Evolutionary conservation across 2,888 invertebrate genomes (phyloP).

Genomic region (Drosophila trichaetosa): DNA sequence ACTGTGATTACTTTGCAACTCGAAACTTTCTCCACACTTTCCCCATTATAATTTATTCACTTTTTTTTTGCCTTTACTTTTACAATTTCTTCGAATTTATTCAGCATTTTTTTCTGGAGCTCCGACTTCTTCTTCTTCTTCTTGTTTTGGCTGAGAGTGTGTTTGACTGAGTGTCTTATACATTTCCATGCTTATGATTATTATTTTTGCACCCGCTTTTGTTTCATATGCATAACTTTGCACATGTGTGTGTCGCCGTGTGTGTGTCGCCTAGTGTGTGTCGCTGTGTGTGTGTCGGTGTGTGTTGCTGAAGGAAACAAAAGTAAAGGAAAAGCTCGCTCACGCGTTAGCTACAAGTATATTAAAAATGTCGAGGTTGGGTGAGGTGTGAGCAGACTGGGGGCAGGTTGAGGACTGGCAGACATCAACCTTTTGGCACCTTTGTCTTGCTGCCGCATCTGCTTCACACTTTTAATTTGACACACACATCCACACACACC

Average conservation of each 20-base stretch:
- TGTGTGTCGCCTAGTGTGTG: neutral
- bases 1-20: neutral
- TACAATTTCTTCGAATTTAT: constrained; percentile 29
- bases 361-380: constrained; percentile 62
- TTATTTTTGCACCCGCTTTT: constrained; percentile 58
- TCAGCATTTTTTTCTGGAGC: constrained; percentile 9
- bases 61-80: constrained; percentile 3
- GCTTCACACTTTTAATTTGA: constrained; percentile 82
- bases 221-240: constrained; percentile 60
- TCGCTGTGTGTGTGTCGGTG: neutral
- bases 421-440: constrained; percentile 76
- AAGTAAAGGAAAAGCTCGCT: constrained; percentile 55
- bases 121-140: neutral
- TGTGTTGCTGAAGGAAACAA: constrained; percentile 25
- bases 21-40: neutral
- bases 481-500: constrained; percentile 42
- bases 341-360: constrained; percentile 62
- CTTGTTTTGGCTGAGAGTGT: constrained; percentile 1
- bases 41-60: neutral
- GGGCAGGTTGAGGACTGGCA: neutral
- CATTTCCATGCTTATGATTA: constrained; percentile 55
- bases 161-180: constrained; percentile 19
- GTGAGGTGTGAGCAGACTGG: neutral
- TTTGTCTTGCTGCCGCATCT: constrained; percentile 73
- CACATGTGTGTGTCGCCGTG: neutral